Evolutionary conservation across 1,140 invertebrate genomes (phyloP).

Genomic region (Scaptomyza graminum): DNA sequence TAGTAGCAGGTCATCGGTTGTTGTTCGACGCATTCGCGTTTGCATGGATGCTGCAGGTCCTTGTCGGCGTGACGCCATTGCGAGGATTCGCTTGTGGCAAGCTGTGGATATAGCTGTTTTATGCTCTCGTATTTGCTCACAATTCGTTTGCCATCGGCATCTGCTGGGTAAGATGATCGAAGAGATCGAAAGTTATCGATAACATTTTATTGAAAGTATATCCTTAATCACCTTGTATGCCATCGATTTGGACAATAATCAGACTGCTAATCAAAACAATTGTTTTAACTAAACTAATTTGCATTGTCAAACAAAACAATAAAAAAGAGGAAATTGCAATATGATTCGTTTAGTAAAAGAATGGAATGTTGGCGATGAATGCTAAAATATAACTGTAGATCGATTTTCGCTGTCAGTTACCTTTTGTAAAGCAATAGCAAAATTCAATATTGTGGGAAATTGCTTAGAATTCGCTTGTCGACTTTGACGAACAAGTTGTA

Average conservation of each 20-base stretch:
- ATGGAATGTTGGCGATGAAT: slow-evolving; percentile 23
- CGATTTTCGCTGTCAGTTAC: slow-evolving; percentile 55
- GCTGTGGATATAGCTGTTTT: slow-evolving; percentile 68
- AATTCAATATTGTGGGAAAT: slow-evolving; percentile 34
- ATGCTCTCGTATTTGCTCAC: slow-evolving; percentile 71
- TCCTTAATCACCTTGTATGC: slow-evolving; percentile 63
- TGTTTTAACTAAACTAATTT: slow-evolving; percentile 48
- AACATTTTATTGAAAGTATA: background rate
- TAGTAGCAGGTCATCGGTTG: slow-evolving; percentile 80
- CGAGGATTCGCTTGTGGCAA: slow-evolving; percentile 50
- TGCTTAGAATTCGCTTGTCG: slow-evolving; percentile 57
- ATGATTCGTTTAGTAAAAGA: background rate
- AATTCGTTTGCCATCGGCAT: slow-evolving; percentile 67
- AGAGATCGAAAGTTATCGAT: slow-evolving; percentile 8
- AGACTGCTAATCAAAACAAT: slow-evolving; percentile 48
- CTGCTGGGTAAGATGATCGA: slow-evolving; percentile 12
- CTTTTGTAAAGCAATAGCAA: slow-evolving; percentile 63
- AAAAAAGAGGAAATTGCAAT: background rate
- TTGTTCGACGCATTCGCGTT: slow-evolving; percentile 62
- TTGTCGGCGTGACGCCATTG: slow-evolving; percentile 69
- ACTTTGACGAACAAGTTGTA: slow-evolving; percentile 60
- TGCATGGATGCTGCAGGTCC: slow-evolving; percentile 68
- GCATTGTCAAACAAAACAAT: slow-evolving; percentile 30
- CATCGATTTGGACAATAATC: slow-evolving; percentile 64
- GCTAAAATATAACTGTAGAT: slow-evolving; percentile 55